Conservation (phyloP, 2,113 vertebrate genomes). For the Dolichallabes microphthalmus region DNA sequence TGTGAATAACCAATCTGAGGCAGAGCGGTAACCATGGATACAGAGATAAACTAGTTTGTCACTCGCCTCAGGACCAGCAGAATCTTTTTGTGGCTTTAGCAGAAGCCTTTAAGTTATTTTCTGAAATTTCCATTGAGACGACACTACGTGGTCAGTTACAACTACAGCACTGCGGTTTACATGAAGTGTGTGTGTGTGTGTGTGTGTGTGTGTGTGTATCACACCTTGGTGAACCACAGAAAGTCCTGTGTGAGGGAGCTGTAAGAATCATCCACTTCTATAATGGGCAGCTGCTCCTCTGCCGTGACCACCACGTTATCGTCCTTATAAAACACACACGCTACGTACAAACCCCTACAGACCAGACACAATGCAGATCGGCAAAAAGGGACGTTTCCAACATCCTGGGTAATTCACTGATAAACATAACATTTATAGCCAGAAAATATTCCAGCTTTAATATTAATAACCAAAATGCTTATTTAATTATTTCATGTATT, state of each 20-base stretch:
- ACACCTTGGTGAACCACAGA: conserved; percentile 90
- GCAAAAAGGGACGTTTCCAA: neutral
- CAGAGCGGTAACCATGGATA: neutral
- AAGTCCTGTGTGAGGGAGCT: conserved; percentile 88
- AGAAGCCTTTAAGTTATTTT: neutral
- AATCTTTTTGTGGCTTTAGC: neutral
- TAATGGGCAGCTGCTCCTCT: conserved; percentile 87
- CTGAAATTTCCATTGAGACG: neutral
- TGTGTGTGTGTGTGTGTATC: neutral
- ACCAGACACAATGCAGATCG: neutral
- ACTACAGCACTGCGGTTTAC: neutral
- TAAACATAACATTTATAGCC: neutral
- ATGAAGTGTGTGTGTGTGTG: neutral
- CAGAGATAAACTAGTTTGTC: neutral
- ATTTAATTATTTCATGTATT: too few relatives aligned
- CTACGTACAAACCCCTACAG: conserved; percentile 82
- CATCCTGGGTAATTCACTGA: too few relatives aligned
- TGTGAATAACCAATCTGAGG: neutral
- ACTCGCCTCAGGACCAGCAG: neutral
- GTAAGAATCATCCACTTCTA: conserved; percentile 87
- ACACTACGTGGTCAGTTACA: neutral
- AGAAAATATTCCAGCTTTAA: neutral
- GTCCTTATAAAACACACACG: conserved; percentile 84
- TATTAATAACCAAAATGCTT: neutral
- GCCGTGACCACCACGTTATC: conserved; percentile 85